Evolutionary conservation across 2,113 vertebrate species (phyloP).

Genomic region (Scolopax mira): DNA sequence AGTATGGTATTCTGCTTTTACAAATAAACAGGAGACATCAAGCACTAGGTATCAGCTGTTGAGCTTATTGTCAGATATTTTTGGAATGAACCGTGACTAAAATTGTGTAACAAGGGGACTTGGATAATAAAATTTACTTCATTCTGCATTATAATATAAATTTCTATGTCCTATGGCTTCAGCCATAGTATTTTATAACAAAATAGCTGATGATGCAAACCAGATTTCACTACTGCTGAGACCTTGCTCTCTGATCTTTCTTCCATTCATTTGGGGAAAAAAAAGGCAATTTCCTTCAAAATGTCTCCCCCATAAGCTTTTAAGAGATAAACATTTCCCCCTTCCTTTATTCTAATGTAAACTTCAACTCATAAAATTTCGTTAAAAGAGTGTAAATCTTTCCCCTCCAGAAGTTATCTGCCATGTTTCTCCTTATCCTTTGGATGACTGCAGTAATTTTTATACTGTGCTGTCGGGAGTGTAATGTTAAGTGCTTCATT

Average conservation of each 20-base stretch:
- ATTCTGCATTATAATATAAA: background rate
- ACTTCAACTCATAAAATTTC: conserved; percentile 46
- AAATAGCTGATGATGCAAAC: conserved; percentile 21
- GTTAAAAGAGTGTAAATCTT: conserved; percentile 63
- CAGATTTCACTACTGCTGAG: background rate
- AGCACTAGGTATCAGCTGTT: background rate
- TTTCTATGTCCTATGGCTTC: background rate
- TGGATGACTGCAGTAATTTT: conserved; percentile 70
- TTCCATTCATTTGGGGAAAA: background rate
- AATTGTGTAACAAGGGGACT: background rate
- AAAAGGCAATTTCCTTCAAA: background rate
- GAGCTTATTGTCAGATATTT: background rate
- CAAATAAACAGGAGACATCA: background rate
- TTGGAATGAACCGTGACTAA: background rate
- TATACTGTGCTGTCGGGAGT: conserved; percentile 59
- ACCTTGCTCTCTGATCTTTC: conserved; percentile 40
- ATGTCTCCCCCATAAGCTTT: conserved; percentile 36
- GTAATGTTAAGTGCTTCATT: conserved; percentile 78
- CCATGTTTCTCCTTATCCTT: conserved; percentile 66
- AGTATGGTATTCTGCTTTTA: background rate
- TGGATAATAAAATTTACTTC: background rate
- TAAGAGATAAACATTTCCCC: background rate
- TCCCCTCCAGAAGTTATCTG: conserved; percentile 43
- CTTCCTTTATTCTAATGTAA: conserved; percentile 50
- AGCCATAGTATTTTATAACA: background rate